Evolutionary conservation across 2,113 vertebrate species (phyloP).

Genomic region (Semnornis frantzii): DNA sequence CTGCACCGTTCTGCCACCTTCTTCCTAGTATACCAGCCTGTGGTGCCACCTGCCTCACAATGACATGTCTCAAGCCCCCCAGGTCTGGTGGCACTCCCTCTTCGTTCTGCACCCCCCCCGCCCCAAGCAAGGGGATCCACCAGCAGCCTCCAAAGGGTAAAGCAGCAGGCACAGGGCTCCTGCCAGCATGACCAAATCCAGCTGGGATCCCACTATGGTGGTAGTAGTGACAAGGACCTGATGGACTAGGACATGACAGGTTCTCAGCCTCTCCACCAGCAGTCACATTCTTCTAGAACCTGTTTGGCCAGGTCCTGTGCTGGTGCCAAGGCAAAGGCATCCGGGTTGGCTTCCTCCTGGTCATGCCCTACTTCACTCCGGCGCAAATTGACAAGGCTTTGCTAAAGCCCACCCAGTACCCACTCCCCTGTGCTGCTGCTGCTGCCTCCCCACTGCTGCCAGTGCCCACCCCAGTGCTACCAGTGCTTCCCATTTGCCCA

Average conservation of each 20-base stretch:
- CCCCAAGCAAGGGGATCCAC: neutral
- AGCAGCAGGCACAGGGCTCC: neutral
- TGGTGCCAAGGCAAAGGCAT: constrained; percentile 6
- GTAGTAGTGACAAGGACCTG: neutral
- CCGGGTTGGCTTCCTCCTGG: neutral
- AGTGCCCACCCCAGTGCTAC: neutral
- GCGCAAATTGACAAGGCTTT: neutral
- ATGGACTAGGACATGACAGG: neutral
- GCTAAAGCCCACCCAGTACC: neutral
- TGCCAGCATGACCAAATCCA: neutral
- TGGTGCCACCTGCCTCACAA: rapidly evolving
- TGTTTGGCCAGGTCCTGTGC: neutral
- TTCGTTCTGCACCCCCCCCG: neutral
- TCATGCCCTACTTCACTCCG: neutral
- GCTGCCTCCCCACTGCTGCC: neutral
- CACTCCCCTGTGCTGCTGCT: no score
- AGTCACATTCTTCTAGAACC: constrained; percentile 50
- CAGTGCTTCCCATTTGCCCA: neutral
- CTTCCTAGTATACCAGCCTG: neutral
- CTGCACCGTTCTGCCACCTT: neutral
- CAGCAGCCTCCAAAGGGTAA: neutral
- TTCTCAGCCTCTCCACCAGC: neutral
- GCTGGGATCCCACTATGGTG: neutral
- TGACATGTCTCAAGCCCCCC: neutral
- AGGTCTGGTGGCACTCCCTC: neutral